Percentiles rank a stretch among this genome's conserved stretches.
Evolutionary conservation across 1,140 invertebrate species (phyloP).

Genomic region (Achroia grisella): DNA sequence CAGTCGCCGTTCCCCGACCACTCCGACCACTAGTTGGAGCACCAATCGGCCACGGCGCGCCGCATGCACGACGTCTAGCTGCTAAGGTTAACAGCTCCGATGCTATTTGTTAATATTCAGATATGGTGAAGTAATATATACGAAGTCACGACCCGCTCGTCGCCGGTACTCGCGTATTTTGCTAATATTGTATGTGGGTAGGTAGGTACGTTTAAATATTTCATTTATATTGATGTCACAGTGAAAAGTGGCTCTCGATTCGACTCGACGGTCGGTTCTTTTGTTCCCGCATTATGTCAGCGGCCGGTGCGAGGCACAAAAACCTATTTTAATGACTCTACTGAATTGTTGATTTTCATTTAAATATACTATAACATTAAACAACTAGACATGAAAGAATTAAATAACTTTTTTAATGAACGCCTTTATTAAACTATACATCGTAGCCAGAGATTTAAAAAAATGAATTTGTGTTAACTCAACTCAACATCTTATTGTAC

Average conservation of each 20-base stretch:
- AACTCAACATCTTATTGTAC: no score
- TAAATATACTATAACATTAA: conserved; percentile 24
- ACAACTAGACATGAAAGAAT: background rate
- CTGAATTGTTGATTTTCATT: background rate
- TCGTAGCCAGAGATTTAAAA: no score
- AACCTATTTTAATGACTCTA: conserved; percentile 45
- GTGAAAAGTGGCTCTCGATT: conserved; percentile 53
- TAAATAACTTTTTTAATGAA: background rate
- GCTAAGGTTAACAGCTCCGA: conserved; percentile 49
- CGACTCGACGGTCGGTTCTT: conserved; percentile 60
- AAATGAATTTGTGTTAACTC: no score
- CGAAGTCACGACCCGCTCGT: conserved; percentile 2
- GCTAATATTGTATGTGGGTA: conserved; percentile 24
- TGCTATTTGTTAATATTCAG: conserved; percentile 60
- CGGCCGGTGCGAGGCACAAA: conserved; percentile 54
- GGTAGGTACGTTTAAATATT: conserved; percentile 22
- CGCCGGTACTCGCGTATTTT: conserved; percentile 8
- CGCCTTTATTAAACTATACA: no score
- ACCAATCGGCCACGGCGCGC: conserved; percentile 9
- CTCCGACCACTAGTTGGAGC: conserved; percentile 10
- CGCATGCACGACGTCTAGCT: conserved; percentile 13
- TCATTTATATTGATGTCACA: conserved; percentile 35
- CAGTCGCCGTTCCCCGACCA: conserved; percentile 25
- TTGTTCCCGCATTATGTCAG: conserved; percentile 53
- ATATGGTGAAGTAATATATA: conserved; percentile 11